Conservation (phyloP, 1,140 invertebrate species). For the Drosophila willistoni region DNA sequence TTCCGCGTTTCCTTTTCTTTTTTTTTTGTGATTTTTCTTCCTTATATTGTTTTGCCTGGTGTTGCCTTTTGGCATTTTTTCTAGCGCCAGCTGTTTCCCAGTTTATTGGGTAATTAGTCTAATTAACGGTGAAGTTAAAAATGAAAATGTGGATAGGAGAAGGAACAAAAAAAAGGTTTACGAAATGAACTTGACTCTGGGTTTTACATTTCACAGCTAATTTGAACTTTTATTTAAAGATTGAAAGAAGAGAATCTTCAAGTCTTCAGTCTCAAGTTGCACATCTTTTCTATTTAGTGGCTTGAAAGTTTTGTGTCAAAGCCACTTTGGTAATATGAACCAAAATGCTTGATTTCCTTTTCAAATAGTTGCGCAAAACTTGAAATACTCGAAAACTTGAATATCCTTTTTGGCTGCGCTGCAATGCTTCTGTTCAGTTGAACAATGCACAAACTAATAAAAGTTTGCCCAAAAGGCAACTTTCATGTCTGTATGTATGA, state of each 20-base stretch:
- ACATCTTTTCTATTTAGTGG: neutral
- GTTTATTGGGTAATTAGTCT: conserved; percentile 61
- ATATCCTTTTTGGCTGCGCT: conserved; percentile 7
- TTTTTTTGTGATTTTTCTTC: conserved; percentile 17
- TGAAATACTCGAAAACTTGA: conserved; percentile 14
- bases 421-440: conserved; percentile 10
- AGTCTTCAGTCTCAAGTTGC: neutral
- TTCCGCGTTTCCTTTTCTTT: neutral
- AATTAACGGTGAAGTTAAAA: conserved; percentile 45
- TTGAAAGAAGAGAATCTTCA: neutral
- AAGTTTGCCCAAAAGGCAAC: conserved; percentile 45
- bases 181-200: conserved; percentile 36
- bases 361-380: conserved; percentile 45
- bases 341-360: conserved; percentile 47
- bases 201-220: conserved; percentile 25
- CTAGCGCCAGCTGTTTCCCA: conserved; percentile 26
- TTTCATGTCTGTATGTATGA: conserved; percentile 1
- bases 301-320: conserved; percentile 40
- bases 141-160: neutral
- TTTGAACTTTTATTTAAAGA: conserved; percentile 37
- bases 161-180: conserved; percentile 26
- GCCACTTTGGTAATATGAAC: conserved; percentile 29
- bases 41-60: neutral
- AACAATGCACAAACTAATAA: conserved; percentile 63
- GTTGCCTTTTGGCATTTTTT: conserved; percentile 9